Evolutionary conservation across 2,113 vertebrate genomes (phyloP).

Genomic region (Mastomys coucha): DNA sequence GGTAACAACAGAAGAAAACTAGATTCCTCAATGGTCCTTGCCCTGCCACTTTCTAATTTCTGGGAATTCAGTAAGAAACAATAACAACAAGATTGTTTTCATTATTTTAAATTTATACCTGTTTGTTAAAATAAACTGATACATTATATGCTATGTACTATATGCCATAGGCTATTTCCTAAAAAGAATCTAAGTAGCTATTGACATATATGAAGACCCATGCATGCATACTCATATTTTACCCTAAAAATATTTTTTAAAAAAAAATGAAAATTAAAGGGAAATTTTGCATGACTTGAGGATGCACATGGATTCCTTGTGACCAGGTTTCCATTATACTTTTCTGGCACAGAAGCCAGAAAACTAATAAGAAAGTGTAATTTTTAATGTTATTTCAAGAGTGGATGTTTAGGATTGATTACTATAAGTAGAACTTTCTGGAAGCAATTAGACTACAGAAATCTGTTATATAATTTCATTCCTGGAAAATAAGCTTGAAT

Average conservation of each 20-base stretch:
- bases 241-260: not conserved
- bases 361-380: not conserved
- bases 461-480: not conserved
- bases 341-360: not conserved
- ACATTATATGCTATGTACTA: not conserved
- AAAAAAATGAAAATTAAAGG: not conserved
- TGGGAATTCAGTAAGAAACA: not conserved
- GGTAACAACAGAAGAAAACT: not conserved
- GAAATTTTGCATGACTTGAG: not conserved
- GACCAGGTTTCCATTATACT: not conserved
- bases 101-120: not conserved
- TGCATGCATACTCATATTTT: too few species aligned
- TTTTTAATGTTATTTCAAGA: not conserved
- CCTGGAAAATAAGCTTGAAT: not conserved
- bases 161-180: not conserved
- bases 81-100: not conserved
- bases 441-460: slow-evolving; percentile 14
- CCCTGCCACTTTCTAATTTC: not conserved
- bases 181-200: not conserved
- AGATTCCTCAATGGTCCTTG: not conserved
- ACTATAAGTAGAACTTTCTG: slow-evolving; percentile 6
- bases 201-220: not conserved
- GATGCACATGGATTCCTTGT: not conserved
- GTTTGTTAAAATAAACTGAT: not conserved
- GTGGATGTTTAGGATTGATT: not conserved